phyloP scores from a whole-genome alignment of 1,140 invertebrate genomes.

The Lepeophtheirus salmonis region DNA sequence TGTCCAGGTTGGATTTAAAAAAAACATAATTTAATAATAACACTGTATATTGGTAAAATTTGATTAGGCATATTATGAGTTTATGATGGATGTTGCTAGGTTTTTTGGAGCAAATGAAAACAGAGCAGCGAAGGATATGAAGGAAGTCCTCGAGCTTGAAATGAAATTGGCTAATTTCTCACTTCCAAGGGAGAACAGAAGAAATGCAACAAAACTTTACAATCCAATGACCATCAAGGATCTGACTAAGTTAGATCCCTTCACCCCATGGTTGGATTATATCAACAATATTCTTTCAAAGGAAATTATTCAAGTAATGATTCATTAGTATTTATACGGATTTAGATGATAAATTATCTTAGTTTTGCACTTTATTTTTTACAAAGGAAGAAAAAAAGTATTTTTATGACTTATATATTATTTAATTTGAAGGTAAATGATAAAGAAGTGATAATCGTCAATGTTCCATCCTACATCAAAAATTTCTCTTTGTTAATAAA shows the following conservation, averaged over 20 bases:
- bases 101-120: conserved; percentile 60
- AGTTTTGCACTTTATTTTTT: too few species aligned
- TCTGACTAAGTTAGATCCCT: conserved; percentile 46
- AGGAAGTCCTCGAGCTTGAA: conserved; percentile 70
- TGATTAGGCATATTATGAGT: conserved; percentile 20
- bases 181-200: conserved; percentile 63
- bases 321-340: background rate
- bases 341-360: too few species aligned
- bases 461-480: conserved; percentile 10
- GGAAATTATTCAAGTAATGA: conserved; percentile 19
- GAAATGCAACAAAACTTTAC: conserved; percentile 73
- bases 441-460: conserved; percentile 9
- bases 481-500: conserved; percentile 7
- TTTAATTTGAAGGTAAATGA: conserved; percentile 30
- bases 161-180: conserved; percentile 66
- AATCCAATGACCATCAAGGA: conserved; percentile 67
- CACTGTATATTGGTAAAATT: too few species aligned
- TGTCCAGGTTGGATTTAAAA: conserved; percentile 12
- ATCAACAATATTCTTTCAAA: conserved; percentile 47
- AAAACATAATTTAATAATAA: too few species aligned
- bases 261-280: conserved; percentile 58
- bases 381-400: too few species aligned
- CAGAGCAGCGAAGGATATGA: conserved; percentile 49
- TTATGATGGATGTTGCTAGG: conserved; percentile 49
- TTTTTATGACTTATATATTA: background rate